Evolutionary conservation across 2,797 vertebrate genomes (phyloP).

Genomic region (Gymnopithys bicolor): DNA sequence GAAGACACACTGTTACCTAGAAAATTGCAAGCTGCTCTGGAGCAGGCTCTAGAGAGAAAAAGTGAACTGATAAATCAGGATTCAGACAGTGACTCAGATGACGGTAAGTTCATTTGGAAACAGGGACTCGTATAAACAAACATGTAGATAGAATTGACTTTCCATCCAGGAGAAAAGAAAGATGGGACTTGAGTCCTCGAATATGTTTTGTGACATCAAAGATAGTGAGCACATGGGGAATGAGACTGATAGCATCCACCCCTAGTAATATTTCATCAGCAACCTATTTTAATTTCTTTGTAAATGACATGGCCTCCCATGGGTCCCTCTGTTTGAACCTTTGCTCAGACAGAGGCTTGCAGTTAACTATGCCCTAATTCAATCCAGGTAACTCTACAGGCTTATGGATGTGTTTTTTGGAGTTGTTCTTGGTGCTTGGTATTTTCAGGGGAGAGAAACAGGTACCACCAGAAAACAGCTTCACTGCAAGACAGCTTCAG

Average conservation of each 20-base stretch:
- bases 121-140: background rate
- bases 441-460: background rate
- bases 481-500: background rate
- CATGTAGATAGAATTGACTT: background rate
- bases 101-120: conserved; percentile 83
- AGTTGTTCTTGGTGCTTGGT: background rate
- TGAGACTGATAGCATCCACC: background rate
- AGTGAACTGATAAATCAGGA: conserved; percentile 95
- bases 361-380: background rate
- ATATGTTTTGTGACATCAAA: background rate
- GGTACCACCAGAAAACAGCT: background rate
- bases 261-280: background rate
- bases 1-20: conserved; percentile 95
- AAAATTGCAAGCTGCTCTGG: conserved; percentile 96
- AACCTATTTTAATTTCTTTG: background rate
- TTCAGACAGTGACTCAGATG: conserved; percentile 97
- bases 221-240: background rate
- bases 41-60: conserved; percentile 96
- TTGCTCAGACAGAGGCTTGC: background rate
- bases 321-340: background rate
- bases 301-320: background rate
- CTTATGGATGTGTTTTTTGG: background rate
- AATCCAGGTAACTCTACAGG: background rate
- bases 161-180: background rate
- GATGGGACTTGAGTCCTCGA: background rate